A percentile compares a stretch with the other conserved stretches of the same genome.
Evolutionary conservation across 2,888 invertebrate species (phyloP).

Genomic region (Sarcophaga carnaria): DNA sequence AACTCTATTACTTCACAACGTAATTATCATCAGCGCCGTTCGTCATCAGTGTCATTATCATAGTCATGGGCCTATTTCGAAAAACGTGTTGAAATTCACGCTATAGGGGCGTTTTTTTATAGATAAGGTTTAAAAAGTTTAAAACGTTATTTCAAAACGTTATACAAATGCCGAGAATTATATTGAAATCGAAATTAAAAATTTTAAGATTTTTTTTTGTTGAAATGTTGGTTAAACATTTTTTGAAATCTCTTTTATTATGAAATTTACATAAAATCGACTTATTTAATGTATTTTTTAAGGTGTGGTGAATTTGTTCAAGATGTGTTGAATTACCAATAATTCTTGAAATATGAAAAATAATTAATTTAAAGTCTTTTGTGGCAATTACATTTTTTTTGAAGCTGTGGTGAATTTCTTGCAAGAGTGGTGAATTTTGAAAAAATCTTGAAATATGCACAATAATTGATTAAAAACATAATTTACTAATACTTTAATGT

Average conservation of each 20-base stretch:
- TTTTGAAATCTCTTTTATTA: too few species aligned
- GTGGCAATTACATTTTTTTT: too few species aligned
- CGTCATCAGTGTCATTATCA: neutral
- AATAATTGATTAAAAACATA: too few species aligned
- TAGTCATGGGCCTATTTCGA: neutral
- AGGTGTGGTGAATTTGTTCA: neutral
- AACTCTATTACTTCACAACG: conserved; percentile 2
- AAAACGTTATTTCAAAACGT: neutral
- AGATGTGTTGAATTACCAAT: neutral
- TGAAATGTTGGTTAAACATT: neutral
- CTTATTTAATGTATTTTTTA: neutral
- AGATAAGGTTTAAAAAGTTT: neutral
- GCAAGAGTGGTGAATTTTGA: too few species aligned
- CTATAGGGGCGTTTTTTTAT: neutral
- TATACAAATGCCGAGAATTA: neutral
- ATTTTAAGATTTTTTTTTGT: neutral
- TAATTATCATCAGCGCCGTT: neutral
- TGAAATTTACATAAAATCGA: too few species aligned
- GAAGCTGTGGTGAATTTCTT: too few species aligned
- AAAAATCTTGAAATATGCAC: too few species aligned
- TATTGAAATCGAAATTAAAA: neutral
- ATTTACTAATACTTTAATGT: too few species aligned
- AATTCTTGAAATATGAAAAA: too few species aligned
- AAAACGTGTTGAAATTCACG: neutral
- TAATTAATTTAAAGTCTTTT: too few species aligned